Conservation (phyloP, 2,797 vertebrate genomes). For the Hyperoplus immaculatus region DNA sequence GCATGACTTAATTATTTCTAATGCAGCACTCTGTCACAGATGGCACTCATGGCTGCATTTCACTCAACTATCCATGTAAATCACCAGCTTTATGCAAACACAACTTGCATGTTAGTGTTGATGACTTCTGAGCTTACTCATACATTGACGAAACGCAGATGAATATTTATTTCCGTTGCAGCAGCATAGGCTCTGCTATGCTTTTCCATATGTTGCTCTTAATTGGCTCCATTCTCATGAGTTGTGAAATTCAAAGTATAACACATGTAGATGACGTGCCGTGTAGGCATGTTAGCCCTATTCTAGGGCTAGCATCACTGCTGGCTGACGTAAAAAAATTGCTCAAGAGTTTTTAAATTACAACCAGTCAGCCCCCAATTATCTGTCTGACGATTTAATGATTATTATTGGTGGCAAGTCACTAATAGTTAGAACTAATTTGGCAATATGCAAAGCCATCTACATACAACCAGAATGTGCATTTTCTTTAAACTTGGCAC, state of each 20-base stretch:
- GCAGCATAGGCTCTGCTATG: not conserved
- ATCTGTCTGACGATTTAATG: slow-evolving; percentile 22
- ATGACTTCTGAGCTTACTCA: slow-evolving; percentile 23
- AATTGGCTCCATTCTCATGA: not conserved
- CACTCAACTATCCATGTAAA: not conserved
- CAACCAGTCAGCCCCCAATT: slow-evolving; percentile 36
- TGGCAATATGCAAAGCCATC: slow-evolving; percentile 9
- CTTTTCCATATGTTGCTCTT: slow-evolving; percentile 4
- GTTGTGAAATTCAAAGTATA: slow-evolving; percentile 34
- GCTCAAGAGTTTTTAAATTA: slow-evolving; percentile 13
- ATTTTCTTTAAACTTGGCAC: slow-evolving; percentile 9
- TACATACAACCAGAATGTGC: not conserved
- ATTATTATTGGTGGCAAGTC: slow-evolving; percentile 21
- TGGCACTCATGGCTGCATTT: not conserved
- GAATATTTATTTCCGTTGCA: not conserved
- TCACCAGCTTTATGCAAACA: slow-evolving; percentile 16
- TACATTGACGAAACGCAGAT: slow-evolving; percentile 5
- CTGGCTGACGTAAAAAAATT: slow-evolving; percentile 10
- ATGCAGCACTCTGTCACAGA: not conserved
- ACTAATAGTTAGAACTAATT: slow-evolving; percentile 4
- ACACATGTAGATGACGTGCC: not conserved
- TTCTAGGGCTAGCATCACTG: not conserved
- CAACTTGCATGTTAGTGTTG: slow-evolving; percentile 14
- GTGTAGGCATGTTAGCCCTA: not conserved
- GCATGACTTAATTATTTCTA: slow-evolving; percentile 3